phyloP scores from a whole-genome alignment of 2,888 invertebrate species.

The Thalpophila matura region DNA sequence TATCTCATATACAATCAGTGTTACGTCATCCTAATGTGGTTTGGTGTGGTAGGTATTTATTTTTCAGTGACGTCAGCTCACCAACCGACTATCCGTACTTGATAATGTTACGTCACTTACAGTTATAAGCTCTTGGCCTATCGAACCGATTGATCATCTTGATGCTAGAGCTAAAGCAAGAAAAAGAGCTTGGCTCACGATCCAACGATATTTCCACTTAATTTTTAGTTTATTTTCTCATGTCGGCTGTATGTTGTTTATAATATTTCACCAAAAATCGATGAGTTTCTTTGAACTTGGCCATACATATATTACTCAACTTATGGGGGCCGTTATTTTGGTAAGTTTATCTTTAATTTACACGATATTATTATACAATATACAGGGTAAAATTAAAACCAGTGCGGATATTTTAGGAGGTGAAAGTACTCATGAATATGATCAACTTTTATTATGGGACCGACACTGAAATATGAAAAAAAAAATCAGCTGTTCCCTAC shows the following conservation, averaged over 20 bases:
- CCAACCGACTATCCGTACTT: constrained; percentile 16
- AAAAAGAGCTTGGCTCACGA: constrained; percentile 14
- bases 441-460: no score
- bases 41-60: background rate
- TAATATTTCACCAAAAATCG: background rate
- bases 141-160: constrained; percentile 1
- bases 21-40: no score
- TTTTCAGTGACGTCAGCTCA: constrained; percentile 8
- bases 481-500: no score
- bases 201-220: constrained; percentile 17
- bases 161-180: background rate
- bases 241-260: background rate
- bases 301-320: constrained; percentile 21
- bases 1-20: no score
- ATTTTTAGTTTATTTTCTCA: fast-evolving
- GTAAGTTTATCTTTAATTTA: no score
- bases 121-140: constrained; percentile 21
- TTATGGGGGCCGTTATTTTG: background rate
- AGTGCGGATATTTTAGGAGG: no score
- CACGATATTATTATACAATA: no score
- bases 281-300: constrained; percentile 36
- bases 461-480: no score
- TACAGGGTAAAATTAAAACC: no score
- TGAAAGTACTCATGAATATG: no score
- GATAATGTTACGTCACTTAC: constrained; percentile 20